These are phyloP conservation scores for Phacellophora camtschatica DNA, from an alignment of 30 jellyfish, hydroid and myxozoan species.

Conservation along the genomic window DNA sequence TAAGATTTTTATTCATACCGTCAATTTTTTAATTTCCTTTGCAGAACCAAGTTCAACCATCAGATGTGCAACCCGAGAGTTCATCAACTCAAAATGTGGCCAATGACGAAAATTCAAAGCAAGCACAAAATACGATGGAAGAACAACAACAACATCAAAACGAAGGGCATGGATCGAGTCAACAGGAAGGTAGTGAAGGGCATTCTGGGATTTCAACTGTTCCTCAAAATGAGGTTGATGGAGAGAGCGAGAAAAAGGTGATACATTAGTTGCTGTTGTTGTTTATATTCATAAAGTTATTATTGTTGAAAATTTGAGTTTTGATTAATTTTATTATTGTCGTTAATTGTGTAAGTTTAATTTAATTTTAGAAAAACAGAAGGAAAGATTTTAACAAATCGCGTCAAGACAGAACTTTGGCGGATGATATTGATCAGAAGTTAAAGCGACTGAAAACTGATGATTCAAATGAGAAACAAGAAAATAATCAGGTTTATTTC, in stretches of 20 bases:
- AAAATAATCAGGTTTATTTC: background rate
- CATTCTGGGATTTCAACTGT: constrained; percentile 39
- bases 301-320: too few species aligned
- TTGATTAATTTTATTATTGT: too few species aligned
- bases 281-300: background rate
- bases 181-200: constrained; percentile 41
- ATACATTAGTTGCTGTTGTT: background rate
- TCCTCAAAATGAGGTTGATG: constrained; percentile 3
- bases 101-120: background rate
- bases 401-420: constrained; percentile 77
- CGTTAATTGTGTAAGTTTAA: too few species aligned
- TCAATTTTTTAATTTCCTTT: too few species aligned
- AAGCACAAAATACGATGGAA: constrained; percentile 7
- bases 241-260: background rate
- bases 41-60: constrained; percentile 10
- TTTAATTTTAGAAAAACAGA: constrained; percentile 9
- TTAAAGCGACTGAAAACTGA: constrained; percentile 68
- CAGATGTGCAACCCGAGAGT: constrained; percentile 23
- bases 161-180: constrained; percentile 54
- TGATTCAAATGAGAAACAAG: constrained; percentile 9
- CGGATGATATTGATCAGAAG: constrained; percentile 49
- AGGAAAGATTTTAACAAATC: constrained; percentile 58
- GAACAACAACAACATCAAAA: constrained; percentile 35
- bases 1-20: too few species aligned
- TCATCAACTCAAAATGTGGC: background rate